These are phyloP conservation scores for Nymphalis polychloros DNA, from an alignment of 2,888 invertebrate species.

Conservation along the genomic window DNA sequence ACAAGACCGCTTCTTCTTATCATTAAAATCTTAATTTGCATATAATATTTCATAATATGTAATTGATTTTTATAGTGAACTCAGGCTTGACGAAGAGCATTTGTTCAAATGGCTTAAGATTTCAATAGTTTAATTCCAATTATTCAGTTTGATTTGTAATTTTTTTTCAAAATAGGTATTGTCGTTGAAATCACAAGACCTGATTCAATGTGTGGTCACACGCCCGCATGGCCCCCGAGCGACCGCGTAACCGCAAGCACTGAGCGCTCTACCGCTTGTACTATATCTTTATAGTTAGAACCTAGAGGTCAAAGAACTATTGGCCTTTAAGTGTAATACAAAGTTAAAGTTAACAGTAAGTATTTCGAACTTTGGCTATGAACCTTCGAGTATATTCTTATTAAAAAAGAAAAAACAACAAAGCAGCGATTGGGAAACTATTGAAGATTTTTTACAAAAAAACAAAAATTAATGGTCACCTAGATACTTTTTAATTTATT, in stretches of 20 bases:
- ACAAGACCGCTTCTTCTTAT: not conserved
- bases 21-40: not conserved
- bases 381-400: not conserved
- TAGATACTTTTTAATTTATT: no score
- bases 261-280: slow-evolving; percentile 21
- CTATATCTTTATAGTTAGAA: slow-evolving; percentile 6
- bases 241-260: slow-evolving; percentile 31
- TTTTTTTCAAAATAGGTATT: slow-evolving; percentile 7
- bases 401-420: not conserved
- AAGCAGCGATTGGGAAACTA: not conserved
- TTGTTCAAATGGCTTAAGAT: not conserved
- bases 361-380: no score
- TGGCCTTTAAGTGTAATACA: slow-evolving; percentile 7
- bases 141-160: not conserved
- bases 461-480: no score
- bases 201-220: slow-evolving; percentile 21
- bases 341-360: not conserved
- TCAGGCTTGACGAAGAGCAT: not conserved
- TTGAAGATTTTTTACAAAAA: no score
- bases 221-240: slow-evolving; percentile 28
- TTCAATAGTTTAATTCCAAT: not conserved
- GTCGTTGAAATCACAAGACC: slow-evolving; percentile 9
- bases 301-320: slow-evolving; percentile 5
- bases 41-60: not conserved
- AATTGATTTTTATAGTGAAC: not conserved